Base-by-base conservation (phyloP, 2,113 vertebrate species). In the Scatophagus argus region DNA sequence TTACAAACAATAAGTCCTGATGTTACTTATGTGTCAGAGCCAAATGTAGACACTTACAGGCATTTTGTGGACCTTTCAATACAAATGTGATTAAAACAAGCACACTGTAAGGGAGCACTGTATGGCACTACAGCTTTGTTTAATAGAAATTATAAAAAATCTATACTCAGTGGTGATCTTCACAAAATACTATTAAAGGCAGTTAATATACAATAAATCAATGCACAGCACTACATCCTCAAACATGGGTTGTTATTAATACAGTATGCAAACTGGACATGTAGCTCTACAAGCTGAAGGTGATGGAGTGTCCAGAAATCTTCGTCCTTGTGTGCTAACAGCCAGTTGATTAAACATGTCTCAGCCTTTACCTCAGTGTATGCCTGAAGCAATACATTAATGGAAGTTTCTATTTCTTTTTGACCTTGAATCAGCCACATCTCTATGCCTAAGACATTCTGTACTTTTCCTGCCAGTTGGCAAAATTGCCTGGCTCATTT, bases 401-500 rank as follows among this genome's bases (percentile, higher is more conserved):
- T 66, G 32, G 55, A 64, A n/a, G 59, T 67, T 79, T 49, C 43
- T 36, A 3, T 55, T 69, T 80, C 36, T 56, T 38, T 11, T 41
- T 77, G 41, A 81, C 70, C 23, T 38, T 0, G 46, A 72, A 69
- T 84, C 77, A 86, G 59, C 2, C n/a, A 41, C 41, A 6, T 74
- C 63, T 58, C 2, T 21, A 41, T 43, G 46, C 54, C 54, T 46
- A 29, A 71, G 39, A 43, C 56, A 1, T 52, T 71, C 25, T 11
- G 36, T 0, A 8, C n/a, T 21, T 43, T n/a, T 19, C 7, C 54
- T 81, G 85, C 81, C 92, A 87, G 46, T 39, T 91, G 85, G 89
- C 87, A 74, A 14, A 55, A 59, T 21, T 29, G 32, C 9, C 60
- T 77, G 79, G 64, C 79, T 79, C 31, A 0, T 29, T 63, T 34